Conservation (phyloP, 2,888 invertebrate genomes). For the Neoitamus cyanurus region DNA sequence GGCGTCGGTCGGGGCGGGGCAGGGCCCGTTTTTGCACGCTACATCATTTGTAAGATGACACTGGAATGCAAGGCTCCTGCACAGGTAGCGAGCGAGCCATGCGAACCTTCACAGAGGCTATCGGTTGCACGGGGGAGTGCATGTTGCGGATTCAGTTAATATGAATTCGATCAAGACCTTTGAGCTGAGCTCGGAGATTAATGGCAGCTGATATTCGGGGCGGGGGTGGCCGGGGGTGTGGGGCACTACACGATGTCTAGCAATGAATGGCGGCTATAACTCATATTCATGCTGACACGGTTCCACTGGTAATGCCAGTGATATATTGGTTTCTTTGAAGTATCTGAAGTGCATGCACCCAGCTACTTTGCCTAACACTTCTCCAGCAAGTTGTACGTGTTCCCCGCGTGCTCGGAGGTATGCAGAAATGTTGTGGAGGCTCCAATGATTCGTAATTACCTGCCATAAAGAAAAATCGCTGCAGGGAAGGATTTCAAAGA, state of each 20-base stretch:
- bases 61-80: conserved; percentile 43
- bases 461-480: conserved; percentile 29
- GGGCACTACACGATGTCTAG: conserved; percentile 51
- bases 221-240: conserved; percentile 53
- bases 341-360: conserved; percentile 39
- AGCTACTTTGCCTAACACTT: conserved; percentile 33
- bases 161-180: conserved; percentile 55
- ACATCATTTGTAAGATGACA: conserved; percentile 44
- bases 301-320: conserved; percentile 38
- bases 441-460: conserved; percentile 23
- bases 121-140: conserved; percentile 27
- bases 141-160: conserved; percentile 53
- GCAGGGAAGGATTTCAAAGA: conserved; percentile 21
- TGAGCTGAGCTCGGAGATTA: conserved; percentile 55
- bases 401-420: neutral
- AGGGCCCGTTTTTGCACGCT: conserved; percentile 33
- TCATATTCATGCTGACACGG: conserved; percentile 42
- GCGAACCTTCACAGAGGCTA: conserved; percentile 9
- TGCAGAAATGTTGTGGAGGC: conserved; percentile 1
- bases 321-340: conserved; percentile 44
- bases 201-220: conserved; percentile 54
- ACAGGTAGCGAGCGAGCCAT: conserved; percentile 33
- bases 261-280: conserved; percentile 40
- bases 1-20: neutral
- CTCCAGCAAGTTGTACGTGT: neutral